Evolutionary conservation across 2,797 vertebrate genomes (phyloP).

Genomic region (Falco concolor): DNA sequence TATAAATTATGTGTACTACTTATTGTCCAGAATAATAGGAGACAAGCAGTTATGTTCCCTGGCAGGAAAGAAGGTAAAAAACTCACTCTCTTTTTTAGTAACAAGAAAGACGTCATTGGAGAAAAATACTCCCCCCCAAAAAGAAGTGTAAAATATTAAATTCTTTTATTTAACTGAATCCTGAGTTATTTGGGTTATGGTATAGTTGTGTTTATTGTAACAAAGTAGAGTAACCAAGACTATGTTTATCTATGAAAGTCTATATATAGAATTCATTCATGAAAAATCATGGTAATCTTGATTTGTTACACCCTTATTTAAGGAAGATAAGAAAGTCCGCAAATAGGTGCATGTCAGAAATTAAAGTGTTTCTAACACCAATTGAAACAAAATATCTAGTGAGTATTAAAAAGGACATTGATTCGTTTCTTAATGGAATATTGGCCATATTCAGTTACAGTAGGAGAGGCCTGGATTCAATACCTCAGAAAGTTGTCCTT

Average conservation of each 20-base stretch:
- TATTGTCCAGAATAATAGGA: neutral
- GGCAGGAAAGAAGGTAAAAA: neutral
- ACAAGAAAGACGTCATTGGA: neutral
- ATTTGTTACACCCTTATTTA: neutral
- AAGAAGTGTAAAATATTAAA: neutral
- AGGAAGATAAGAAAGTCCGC: neutral
- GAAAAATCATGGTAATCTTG: neutral
- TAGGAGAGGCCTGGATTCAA: neutral
- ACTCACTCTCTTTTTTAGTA: neutral
- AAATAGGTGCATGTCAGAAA: neutral
- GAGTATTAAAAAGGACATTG: neutral
- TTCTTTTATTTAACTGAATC: neutral
- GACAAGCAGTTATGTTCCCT: neutral
- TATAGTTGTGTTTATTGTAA: neutral
- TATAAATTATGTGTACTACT: neutral
- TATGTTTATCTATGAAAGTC: neutral
- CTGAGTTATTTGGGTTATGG: neutral
- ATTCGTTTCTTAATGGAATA: neutral
- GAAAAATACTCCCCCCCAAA: neutral
- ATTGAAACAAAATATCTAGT: neutral
- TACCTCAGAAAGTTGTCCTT: neutral
- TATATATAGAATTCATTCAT: neutral
- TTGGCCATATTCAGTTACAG: neutral
- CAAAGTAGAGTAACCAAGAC: neutral
- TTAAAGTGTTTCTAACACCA: neutral